These are phyloP conservation scores for Agrypnus murinus DNA, from an alignment of 2,888 invertebrate genomes.

Conservation along the genomic window DNA sequence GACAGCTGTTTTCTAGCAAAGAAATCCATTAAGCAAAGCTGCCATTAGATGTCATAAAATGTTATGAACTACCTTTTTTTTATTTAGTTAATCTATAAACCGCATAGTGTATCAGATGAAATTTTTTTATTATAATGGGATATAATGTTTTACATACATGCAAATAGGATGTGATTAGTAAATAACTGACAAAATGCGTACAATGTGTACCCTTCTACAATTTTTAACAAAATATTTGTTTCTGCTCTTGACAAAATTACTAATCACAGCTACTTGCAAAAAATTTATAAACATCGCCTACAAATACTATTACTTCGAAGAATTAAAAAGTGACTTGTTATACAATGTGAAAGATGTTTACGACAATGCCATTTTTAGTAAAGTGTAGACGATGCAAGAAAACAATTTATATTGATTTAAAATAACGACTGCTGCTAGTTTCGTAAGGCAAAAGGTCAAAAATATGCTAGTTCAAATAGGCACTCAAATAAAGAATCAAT, in stretches of 20 bases:
- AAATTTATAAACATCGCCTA: constrained; percentile 41
- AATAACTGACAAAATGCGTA: background rate
- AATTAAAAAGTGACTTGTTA: constrained; percentile 1
- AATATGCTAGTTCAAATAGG: constrained; percentile 61
- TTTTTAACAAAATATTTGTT: too few relatives aligned
- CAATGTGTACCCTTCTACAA: background rate
- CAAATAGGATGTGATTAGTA: background rate
- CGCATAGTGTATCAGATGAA: constrained; percentile 43
- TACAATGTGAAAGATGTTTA: constrained; percentile 13
- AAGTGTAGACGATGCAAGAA: constrained; percentile 41
- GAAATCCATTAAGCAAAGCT: constrained; percentile 37
- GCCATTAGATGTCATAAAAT: constrained; percentile 36
- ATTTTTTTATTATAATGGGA: constrained; percentile 33
- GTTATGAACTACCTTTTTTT: constrained; percentile 43
- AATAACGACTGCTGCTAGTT: constrained; percentile 41
- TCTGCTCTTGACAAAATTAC: too few relatives aligned
- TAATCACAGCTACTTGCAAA: constrained; percentile 2
- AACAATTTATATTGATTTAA: constrained; percentile 32
- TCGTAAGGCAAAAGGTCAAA: constrained; percentile 63
- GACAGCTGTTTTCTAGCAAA: background rate
- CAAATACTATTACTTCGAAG: constrained; percentile 18
- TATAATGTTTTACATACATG: constrained; percentile 38
- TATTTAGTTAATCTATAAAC: constrained; percentile 44
- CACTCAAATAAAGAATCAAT: constrained; percentile 62
- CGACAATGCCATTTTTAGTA: constrained; percentile 1